phyloP scores from a whole-genome alignment of 2,888 invertebrate species.

The Trisateles emortualis region DNA sequence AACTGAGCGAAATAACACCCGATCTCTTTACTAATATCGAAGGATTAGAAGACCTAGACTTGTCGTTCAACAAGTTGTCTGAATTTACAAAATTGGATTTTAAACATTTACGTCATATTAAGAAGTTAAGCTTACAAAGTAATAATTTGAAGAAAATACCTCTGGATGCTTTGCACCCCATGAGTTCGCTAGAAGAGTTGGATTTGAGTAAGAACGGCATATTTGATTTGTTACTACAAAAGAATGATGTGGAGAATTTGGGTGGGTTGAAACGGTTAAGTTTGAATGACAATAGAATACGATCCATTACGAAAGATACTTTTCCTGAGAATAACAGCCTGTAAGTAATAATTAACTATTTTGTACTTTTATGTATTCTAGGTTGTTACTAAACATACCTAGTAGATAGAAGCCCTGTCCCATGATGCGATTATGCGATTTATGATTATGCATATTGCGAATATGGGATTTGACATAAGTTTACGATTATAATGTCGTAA shows the following conservation, averaged over 20 bases:
- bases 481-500: too few relatives aligned
- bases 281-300: constrained; percentile 81
- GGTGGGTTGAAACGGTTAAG: constrained; percentile 73
- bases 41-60: constrained; percentile 78
- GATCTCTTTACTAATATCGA: constrained; percentile 79
- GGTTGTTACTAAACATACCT: too few relatives aligned
- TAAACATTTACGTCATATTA: constrained; percentile 62
- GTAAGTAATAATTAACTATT: constrained; percentile 61
- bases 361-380: too few relatives aligned
- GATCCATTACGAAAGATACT: constrained; percentile 74
- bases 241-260: constrained; percentile 59
- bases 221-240: constrained; percentile 68
- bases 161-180: constrained; percentile 68
- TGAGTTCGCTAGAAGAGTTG: constrained; percentile 73
- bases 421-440: too few relatives aligned
- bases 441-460: too few relatives aligned
- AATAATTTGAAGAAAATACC: constrained; percentile 78
- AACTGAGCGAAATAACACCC: constrained; percentile 74
- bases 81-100: constrained; percentile 76
- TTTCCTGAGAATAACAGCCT: constrained; percentile 73
- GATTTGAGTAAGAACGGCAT: constrained; percentile 84
- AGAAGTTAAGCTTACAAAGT: constrained; percentile 78
- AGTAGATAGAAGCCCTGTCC: too few relatives aligned
- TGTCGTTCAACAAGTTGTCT: constrained; percentile 82
- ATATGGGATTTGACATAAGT: too few relatives aligned